Conservation (phyloP, 2,888 invertebrate species). For the Spialia ferax region DNA sequence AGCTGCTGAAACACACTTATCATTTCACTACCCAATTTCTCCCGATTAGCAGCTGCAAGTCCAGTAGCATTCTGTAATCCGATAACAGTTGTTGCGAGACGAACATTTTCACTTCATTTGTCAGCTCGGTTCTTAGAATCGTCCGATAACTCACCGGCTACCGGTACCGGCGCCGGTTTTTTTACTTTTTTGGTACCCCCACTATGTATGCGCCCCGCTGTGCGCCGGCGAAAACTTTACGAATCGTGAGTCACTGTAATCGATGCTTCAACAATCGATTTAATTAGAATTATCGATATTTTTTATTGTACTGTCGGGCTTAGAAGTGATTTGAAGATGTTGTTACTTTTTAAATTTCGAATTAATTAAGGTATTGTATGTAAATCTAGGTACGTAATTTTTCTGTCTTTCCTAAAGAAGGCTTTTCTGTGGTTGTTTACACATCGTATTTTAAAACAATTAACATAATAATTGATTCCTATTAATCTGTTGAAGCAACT, state of each 20-base stretch:
- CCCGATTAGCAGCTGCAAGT: neutral
- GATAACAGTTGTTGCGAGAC: slow-evolving; percentile 23
- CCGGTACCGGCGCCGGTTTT: slow-evolving; percentile 52
- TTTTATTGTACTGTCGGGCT: slow-evolving; percentile 57
- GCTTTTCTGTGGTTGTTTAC: too few relatives aligned
- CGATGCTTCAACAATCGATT: slow-evolving; percentile 82
- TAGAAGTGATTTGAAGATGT: slow-evolving; percentile 45
- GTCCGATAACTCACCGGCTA: slow-evolving; percentile 64
- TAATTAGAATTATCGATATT: slow-evolving; percentile 81
- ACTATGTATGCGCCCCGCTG: slow-evolving; percentile 59
- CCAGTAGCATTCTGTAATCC: slow-evolving; percentile 29
- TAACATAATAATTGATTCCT: slow-evolving; percentile 17
- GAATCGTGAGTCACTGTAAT: slow-evolving; percentile 69
- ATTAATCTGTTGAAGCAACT: slow-evolving; percentile 14
- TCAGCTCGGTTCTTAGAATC: slow-evolving; percentile 35
- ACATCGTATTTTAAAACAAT: neutral
- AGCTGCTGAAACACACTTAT: too few relatives aligned
- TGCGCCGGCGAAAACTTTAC: slow-evolving; percentile 69
- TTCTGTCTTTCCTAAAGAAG: too few relatives aligned
- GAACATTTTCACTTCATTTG: slow-evolving; percentile 41
- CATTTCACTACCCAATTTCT: neutral
- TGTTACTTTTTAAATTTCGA: too few relatives aligned
- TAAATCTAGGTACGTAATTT: neutral
- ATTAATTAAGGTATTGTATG: too few relatives aligned
- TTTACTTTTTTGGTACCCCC: slow-evolving; percentile 22